phyloP scores from a whole-genome alignment of 1,140 invertebrate species.

The Caenorhabditis remanei region DNA sequence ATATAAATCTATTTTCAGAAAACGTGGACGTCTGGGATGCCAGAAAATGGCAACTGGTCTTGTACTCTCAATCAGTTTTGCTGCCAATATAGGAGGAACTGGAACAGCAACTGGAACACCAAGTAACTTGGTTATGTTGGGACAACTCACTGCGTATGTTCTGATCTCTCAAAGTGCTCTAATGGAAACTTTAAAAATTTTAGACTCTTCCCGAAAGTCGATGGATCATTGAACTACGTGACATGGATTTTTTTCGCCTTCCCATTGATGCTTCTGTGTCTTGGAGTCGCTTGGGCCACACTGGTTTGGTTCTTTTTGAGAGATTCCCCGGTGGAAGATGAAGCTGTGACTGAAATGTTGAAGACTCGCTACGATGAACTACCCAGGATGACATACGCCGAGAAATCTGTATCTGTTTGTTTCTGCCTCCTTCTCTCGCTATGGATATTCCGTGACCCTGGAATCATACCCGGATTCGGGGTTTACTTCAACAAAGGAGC shows the following conservation, averaged over 20 bases:
- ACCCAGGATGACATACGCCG: constrained; percentile 80
- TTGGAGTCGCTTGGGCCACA: constrained; percentile 77
- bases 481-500: constrained; percentile 78
- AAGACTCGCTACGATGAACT: constrained; percentile 58
- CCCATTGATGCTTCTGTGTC: constrained; percentile 77
- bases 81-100: constrained; percentile 79
- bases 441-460: constrained; percentile 89
- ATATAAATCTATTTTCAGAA: constrained; percentile 14
- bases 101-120: constrained; percentile 79
- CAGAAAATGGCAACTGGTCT: constrained; percentile 67
- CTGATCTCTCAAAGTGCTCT: neutral
- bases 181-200: neutral
- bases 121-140: constrained; percentile 78
- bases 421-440: constrained; percentile 86
- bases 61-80: constrained; percentile 72
- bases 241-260: constrained; percentile 79
- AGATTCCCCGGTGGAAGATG: constrained; percentile 64
- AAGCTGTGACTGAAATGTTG: constrained; percentile 62
- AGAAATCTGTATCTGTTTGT: constrained; percentile 84
- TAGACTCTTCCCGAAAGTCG: constrained; percentile 67
- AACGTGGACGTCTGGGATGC: constrained; percentile 57
- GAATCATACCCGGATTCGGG: constrained; percentile 84
- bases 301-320: constrained; percentile 61
- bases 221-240: constrained; percentile 78
- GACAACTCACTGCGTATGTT: constrained; percentile 68